Evolutionary conservation across 2,113 vertebrate genomes (phyloP), one percentile per base, ranked within the genome.

Genomic region (Burhinus bistriatus): DNA sequence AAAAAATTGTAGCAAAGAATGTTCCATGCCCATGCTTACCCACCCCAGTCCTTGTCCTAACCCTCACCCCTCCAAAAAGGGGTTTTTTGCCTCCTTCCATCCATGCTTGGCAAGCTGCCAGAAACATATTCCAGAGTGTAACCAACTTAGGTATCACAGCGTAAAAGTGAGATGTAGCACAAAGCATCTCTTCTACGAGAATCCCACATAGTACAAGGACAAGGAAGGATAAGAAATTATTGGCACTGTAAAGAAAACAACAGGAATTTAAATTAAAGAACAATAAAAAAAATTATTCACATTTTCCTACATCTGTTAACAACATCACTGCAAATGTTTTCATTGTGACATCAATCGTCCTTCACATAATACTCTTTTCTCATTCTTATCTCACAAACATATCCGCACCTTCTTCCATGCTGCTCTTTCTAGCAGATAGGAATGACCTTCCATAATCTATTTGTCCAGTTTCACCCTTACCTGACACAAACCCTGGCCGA

Each of bases 251-350:
- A 97, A 72, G 84, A 91, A 95, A 91, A 94, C n/a, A 92, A 89
- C 70, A 93, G 84, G 83, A 95, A 85, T 93, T 93, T 89, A 94
- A 91, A 82, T 85, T 72, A 89, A 92, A 96, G 78, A 49, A 91
- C 77, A 95, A n/a, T 69, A 7, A 42, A 83, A 95, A 85, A 93
- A 87, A 92, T 2, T 89, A 92, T 93, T 96, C 78, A 55, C 40
- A 73, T 91, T 93, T 95, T 95, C 82, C 95, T 88, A 90, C 89
- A 83, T 96, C 97, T 96, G 87, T 88, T 96, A 95, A 96, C 77
- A 95, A 38, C 91, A 89, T 95, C 68, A 91, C 47, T 90, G 84
- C 26, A 78, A 95, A 75, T 91, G 40, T 81, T 97, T 95, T 95
- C 91, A 75, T 44, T 83, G 75, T 96, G 91, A 96, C 89, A 94